Evolutionary conservation across 2,113 vertebrate genomes (phyloP).

Genomic region (Phaethornis superciliosus): DNA sequence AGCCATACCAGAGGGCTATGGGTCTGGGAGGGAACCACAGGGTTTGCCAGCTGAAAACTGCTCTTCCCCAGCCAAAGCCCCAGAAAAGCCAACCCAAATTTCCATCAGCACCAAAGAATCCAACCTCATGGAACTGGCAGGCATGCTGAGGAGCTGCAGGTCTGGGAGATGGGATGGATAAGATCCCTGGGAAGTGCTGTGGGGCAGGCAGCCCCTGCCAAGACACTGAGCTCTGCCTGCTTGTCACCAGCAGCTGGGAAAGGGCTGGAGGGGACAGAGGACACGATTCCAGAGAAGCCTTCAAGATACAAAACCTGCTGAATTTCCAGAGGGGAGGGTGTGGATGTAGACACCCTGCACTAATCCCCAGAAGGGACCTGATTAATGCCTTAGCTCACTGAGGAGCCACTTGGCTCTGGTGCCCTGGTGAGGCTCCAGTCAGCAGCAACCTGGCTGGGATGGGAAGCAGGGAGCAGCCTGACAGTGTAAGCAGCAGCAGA

Average conservation of each 20-base stretch:
- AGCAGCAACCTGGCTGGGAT: constrained; percentile 51
- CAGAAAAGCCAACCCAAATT: constrained; percentile 57
- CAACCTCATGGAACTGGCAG: constrained; percentile 66
- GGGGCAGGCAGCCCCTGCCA: constrained; percentile 71
- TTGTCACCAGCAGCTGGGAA: constrained; percentile 70
- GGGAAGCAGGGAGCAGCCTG: constrained; percentile 35
- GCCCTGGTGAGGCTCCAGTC: constrained; percentile 39
- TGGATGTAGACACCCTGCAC: neutral
- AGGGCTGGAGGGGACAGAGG: constrained; percentile 8
- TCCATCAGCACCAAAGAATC: constrained; percentile 53
- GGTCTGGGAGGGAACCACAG: neutral
- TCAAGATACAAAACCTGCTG: constrained; percentile 12
- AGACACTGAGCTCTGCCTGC: constrained; percentile 72
- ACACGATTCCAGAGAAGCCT: constrained; percentile 25
- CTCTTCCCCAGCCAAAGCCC: constrained; percentile 49
- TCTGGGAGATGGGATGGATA: constrained; percentile 66
- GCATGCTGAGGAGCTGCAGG: constrained; percentile 51
- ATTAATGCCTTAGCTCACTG: constrained; percentile 58
- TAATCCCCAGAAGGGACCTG: constrained; percentile 23
- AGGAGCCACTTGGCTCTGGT: constrained; percentile 13
- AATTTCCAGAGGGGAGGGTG: constrained; percentile 16
- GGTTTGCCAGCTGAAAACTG: neutral
- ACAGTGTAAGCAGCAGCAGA: constrained; percentile 57
- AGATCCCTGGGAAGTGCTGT: constrained; percentile 69
- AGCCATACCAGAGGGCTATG: neutral